Conservation (phyloP, 2,888 invertebrate genomes). For the Ophioninae sp. region DNA sequence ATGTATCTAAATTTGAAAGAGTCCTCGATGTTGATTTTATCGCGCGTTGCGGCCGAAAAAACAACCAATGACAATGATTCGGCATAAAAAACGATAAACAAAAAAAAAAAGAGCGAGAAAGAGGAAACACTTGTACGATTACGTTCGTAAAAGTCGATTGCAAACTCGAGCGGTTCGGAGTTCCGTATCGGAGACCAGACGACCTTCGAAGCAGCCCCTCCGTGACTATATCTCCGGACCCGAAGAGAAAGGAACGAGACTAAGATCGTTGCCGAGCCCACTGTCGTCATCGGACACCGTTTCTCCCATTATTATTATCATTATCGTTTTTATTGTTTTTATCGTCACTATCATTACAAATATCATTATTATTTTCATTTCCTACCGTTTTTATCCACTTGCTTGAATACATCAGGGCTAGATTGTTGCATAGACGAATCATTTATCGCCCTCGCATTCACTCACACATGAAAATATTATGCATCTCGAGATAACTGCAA, state of each 20-base stretch:
- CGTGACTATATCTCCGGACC: constrained; percentile 26
- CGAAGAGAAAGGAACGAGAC: constrained; percentile 62
- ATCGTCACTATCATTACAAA: background rate
- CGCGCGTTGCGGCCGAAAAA: background rate
- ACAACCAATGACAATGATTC: background rate
- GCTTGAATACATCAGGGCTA: constrained; percentile 5
- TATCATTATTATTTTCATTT: background rate
- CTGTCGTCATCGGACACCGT: constrained; percentile 48
- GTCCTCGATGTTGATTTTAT: background rate
- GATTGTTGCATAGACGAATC: background rate
- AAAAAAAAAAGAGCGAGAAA: background rate
- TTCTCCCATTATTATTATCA: constrained; percentile 28
- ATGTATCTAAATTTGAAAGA: background rate
- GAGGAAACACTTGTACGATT: constrained; percentile 19
- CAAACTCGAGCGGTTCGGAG: constrained; percentile 38
- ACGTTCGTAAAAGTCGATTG: constrained; percentile 22
- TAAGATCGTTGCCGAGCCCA: constrained; percentile 39
- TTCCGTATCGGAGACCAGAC: constrained; percentile 64
- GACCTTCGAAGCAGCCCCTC: constrained; percentile 56
- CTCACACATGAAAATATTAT: constrained; percentile 27
- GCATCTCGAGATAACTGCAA: constrained; percentile 11
- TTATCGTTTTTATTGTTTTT: constrained; percentile 8
- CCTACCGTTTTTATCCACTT: background rate
- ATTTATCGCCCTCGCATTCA: background rate
- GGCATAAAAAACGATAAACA: background rate